These are phyloP conservation scores for Chalcosyrphus nemorum DNA, from an alignment of 2,888 invertebrate species.

Conservation along the genomic window DNA sequence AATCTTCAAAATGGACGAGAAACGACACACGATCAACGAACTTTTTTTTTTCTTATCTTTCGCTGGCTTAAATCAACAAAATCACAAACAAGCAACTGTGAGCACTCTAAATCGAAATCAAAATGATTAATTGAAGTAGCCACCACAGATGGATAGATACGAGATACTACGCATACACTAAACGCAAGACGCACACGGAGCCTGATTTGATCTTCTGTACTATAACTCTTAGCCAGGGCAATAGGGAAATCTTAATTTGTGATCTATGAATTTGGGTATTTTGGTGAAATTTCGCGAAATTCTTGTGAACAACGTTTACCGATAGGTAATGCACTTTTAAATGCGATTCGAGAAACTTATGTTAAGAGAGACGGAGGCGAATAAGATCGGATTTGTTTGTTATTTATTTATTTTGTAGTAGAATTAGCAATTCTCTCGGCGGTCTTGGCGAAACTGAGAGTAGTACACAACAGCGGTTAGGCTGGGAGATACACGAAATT, in stretches of 20 bases:
- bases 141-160: constrained; percentile 35
- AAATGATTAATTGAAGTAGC: constrained; percentile 45
- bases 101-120: constrained; percentile 43
- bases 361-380: not conserved
- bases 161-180: constrained; percentile 22
- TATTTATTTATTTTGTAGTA: not conserved
- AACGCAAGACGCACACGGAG: constrained; percentile 30
- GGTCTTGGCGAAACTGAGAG: constrained; percentile 70
- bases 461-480: constrained; percentile 49
- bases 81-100: constrained; percentile 32
- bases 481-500: constrained; percentile 58
- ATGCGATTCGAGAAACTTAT: not conserved
- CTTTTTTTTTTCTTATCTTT: constrained; percentile 13
- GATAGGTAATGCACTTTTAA: not conserved
- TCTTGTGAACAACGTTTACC: no score
- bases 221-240: not conserved
- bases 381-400: constrained; percentile 18
- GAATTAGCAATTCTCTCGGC: constrained; percentile 62
- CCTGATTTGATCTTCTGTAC: not conserved
- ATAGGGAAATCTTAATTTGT: constrained; percentile 8
- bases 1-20: constrained; percentile 60
- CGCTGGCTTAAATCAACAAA: constrained; percentile 12
- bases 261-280: not conserved
- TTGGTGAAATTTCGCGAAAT: no score
- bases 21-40: constrained; percentile 58